Evolutionary conservation across 2,888 invertebrate species (phyloP), one percentile per base, ranked within the genome.

Genomic region (Lochmaea capreae): DNA sequence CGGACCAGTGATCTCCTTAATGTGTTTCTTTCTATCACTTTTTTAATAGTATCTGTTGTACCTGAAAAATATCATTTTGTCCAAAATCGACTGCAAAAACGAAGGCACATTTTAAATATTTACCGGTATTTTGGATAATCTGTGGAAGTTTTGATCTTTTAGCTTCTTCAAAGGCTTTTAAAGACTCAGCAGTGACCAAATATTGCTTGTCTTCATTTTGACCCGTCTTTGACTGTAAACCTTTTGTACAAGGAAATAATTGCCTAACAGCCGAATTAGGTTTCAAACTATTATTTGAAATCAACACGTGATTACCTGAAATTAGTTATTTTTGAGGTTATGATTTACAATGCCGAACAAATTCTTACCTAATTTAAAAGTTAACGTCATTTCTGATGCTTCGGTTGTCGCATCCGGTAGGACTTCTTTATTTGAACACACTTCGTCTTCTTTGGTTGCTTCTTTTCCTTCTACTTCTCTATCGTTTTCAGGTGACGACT

Each of bases 231-330:
- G 78, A 82, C 75, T 18, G 42, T 59, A 77, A 68, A 54, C 93
- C 92, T 11, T 94, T 94, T 2, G 91, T 90, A 43, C 91, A 89
- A 26, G 95, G 95, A 85, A 96, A 96, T 67, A 96, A 87, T 84
- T 96, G 95, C 71, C 95, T 90, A 9, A 95, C 94, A 3, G 96
- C 96, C 0, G 95, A 95, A 85, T 95, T 95, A 8, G 94, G 91
- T 78, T 90, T 90, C 58, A 90, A 82, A 79, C 90, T 90, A 81
- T 91, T 90, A 81, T 90, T 90, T 16, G 88, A 88, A 59, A 89
- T 88, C 65, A 90, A 83, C 16, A 90, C 88, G 74, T 89, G 89
- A 79, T 88, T 89, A 46, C 90, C 90, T 71, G 6, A 71, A 42
- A 12, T 12, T 66, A 54, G 2, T 33, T 33, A 22, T 67, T 4